Percentiles rank a stretch among this genome's conserved stretches.
phyloP scores from a whole-genome alignment of 1,140 invertebrate species.

The Liolophura sinensis region DNA sequence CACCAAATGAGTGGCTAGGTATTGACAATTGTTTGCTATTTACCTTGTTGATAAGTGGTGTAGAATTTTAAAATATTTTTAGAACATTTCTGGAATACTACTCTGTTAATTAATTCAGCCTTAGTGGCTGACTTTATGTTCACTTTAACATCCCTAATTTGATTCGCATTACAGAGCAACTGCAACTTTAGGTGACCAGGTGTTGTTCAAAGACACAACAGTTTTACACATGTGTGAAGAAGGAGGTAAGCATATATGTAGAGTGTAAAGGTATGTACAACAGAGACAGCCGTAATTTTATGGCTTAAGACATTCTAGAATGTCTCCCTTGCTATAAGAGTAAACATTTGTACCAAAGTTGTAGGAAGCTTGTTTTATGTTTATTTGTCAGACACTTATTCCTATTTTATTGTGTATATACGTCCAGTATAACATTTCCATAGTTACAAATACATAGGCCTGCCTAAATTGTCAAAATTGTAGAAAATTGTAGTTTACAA shows the following conservation, averaged over 20 bases:
- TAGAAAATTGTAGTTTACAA: too few species aligned
- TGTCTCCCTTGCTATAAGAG: not conserved
- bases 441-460: too few species aligned
- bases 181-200: constrained; percentile 49
- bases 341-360: too few species aligned
- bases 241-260: constrained; percentile 39
- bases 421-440: too few species aligned
- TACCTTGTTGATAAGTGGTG: too few species aligned
- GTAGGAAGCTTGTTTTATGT: too few species aligned
- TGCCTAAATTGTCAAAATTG: too few species aligned
- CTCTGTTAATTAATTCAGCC: not conserved
- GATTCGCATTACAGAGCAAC: constrained; percentile 48
- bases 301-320: not conserved
- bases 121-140: not conserved
- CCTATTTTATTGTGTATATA: too few species aligned
- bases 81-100: too few species aligned
- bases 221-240: constrained; percentile 58
- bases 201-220: constrained; percentile 58
- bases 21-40: too few species aligned
- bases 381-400: too few species aligned
- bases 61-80: not conserved
- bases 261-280: not conserved
- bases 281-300: not conserved
- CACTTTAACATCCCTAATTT: not conserved
- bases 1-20: too few species aligned